Evolutionary conservation across 2,113 vertebrate species (phyloP), one percentile per base, ranked within the genome.

Genomic region (Colossoma macropomum): DNA sequence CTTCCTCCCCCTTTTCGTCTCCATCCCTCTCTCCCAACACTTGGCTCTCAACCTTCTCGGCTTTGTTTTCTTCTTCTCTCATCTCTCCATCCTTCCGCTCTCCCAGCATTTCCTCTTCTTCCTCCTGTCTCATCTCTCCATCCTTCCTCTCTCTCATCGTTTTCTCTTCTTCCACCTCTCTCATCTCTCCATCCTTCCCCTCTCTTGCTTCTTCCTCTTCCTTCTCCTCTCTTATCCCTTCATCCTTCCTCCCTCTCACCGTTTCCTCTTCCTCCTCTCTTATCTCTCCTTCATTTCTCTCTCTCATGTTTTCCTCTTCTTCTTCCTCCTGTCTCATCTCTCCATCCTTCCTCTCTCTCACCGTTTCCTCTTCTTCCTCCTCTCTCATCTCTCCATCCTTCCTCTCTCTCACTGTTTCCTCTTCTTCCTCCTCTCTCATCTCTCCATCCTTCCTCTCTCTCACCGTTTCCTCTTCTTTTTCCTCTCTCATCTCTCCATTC

Each of bases 141-240:
- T 63, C 13, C 1, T 66, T 54, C 66, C 62, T 13, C 15, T 65
- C 25, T 17, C 21, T 38, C 45, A 7, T 12, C 15, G 21, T 3
- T 23, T 54, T 28, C 17, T 38, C 28, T 15, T 25, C 7, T 13
- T 71, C 56, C n/a, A 13, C 32, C 30, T 1, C 41, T 30, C 41
- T 45, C 15, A 10, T 50, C 41, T 50, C 16, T 50, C 25, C 7
- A 17, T 27, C n/a, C 25, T 6, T 68, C 13, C 27, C 28, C 6
- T 10, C 0, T 9, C 12, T 28, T 0, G 0, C 11, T 17, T 8
- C n/a, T 38, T n/a, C 21, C 23, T 0, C 4, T 15, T 21, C 8
- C 28, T 59, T 1, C 73, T 34, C 10, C 50, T 30, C 25, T 25
- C 21, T 54, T 9, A n/a, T 56, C 30, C 11, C 10, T 7, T 4